These are phyloP conservation scores for Natrix natrix DNA, from an alignment of 2,797 vertebrate species.

Conservation along the genomic window DNA sequence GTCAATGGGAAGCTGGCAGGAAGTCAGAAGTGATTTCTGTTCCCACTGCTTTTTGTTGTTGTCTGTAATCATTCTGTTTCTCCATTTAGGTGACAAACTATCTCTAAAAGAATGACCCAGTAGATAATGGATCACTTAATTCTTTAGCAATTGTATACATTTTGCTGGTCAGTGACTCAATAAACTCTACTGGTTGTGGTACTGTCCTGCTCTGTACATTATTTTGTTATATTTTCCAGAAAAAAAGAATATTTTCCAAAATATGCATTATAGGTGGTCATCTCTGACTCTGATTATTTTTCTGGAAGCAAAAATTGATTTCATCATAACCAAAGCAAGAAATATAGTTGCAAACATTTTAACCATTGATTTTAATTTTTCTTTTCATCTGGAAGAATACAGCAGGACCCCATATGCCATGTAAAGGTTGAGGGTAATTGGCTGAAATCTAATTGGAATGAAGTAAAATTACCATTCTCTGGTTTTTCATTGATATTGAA, in stretches of 20 bases:
- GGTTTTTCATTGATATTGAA: slow-evolving; percentile 27
- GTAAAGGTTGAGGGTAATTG: neutral
- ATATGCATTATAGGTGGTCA: neutral
- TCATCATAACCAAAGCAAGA: neutral
- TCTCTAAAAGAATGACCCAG: neutral
- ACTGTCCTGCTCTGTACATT: neutral
- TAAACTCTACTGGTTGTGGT: neutral
- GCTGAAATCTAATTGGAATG: slow-evolving; percentile 6
- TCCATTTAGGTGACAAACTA: neutral
- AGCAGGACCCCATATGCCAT: neutral
- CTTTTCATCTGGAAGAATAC: neutral
- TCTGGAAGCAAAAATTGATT: neutral
- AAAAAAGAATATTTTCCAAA: neutral
- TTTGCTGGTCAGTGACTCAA: neutral
- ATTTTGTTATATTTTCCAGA: neutral
- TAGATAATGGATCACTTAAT: neutral
- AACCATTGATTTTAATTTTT: neutral
- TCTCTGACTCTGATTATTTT: slow-evolving; percentile 5
- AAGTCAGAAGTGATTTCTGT: neutral
- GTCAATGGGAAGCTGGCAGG: neutral
- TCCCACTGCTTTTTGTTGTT: neutral
- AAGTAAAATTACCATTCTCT: slow-evolving; percentile 3
- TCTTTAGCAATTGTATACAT: neutral
- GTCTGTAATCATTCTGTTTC: neutral
- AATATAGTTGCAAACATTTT: neutral